These are phyloP conservation scores for Imbricaverruca yamaguchii DNA, from an alignment of 2,888 invertebrate species.

Conservation along the genomic window DNA sequence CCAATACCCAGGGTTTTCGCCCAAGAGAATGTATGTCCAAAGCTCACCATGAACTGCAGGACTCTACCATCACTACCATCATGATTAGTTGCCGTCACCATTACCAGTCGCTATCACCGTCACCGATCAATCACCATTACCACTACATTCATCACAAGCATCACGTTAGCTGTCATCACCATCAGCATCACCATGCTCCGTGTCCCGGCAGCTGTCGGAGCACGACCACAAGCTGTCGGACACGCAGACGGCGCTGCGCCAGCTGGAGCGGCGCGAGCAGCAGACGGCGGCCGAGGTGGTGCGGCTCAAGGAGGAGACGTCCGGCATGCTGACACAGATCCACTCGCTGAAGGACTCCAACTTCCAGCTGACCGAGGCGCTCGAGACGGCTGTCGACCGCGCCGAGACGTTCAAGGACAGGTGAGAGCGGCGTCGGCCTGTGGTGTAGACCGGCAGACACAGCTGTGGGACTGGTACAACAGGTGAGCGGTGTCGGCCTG, in stretches of 20 bases:
- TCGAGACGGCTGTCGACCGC: constrained; percentile 18
- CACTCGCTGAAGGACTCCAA: constrained; percentile 52
- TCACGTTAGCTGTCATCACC: no score
- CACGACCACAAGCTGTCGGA: constrained; percentile 31
- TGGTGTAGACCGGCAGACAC: neutral
- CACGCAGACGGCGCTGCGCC: constrained; percentile 36
- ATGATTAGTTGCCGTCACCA: no score
- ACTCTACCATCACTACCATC: no score
- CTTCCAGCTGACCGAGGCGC: constrained; percentile 45
- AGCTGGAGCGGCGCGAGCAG: constrained; percentile 36
- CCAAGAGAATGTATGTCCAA: no score
- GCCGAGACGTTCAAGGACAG: constrained; percentile 14
- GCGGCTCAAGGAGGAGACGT: constrained; percentile 54
- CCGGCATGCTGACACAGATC: constrained; percentile 51
- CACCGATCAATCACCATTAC: no score
- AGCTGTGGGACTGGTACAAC: neutral
- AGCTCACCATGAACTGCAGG: no score
- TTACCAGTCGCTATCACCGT: no score
- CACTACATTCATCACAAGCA: no score
- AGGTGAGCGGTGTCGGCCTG: neutral
- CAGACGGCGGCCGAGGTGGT: constrained; percentile 44
- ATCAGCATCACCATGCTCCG: no score
- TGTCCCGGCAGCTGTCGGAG: neutral
- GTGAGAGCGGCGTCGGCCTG: neutral
- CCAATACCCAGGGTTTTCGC: no score